These are phyloP conservation scores for Nannobrachium achirus DNA, from an alignment of 2,113 vertebrate species.

Conservation along the genomic window DNA sequence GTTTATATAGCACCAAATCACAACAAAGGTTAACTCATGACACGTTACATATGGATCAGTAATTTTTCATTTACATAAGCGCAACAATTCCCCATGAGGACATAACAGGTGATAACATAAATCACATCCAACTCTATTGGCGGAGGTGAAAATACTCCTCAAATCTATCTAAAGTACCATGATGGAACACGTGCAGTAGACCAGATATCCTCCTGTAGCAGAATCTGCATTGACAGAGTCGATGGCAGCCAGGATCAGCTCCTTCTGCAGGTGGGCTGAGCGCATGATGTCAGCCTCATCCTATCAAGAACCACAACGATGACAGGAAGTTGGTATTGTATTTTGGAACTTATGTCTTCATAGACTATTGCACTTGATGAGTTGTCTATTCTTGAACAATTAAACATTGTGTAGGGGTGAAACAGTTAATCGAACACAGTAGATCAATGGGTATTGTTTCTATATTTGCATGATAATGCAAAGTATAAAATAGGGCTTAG, in stretches of 20 bases:
- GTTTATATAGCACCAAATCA: no score
- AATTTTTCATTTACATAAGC: background rate
- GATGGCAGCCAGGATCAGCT: slow-evolving; percentile 92
- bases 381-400: no score
- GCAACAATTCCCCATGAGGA: background rate
- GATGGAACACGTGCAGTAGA: slow-evolving; percentile 97
- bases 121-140: no score
- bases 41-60: background rate
- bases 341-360: background rate
- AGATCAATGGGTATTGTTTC: no score
- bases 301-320: slow-evolving; percentile 66
- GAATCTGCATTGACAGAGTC: slow-evolving; percentile 92
- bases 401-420: no score
- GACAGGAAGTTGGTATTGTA: background rate
- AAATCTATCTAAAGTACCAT: slow-evolving; percentile 72
- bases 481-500: no score
- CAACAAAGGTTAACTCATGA: no score
- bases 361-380: no score
- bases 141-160: slow-evolving; percentile 32
- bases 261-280: slow-evolving; percentile 95
- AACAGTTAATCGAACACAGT: no score
- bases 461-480: no score
- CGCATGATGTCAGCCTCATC: slow-evolving; percentile 88
- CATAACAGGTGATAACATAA: no score
- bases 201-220: slow-evolving; percentile 87